Evolutionary conservation across 2,113 vertebrate species (phyloP).

Genomic region (Pangasianodon hypophthalmus): DNA sequence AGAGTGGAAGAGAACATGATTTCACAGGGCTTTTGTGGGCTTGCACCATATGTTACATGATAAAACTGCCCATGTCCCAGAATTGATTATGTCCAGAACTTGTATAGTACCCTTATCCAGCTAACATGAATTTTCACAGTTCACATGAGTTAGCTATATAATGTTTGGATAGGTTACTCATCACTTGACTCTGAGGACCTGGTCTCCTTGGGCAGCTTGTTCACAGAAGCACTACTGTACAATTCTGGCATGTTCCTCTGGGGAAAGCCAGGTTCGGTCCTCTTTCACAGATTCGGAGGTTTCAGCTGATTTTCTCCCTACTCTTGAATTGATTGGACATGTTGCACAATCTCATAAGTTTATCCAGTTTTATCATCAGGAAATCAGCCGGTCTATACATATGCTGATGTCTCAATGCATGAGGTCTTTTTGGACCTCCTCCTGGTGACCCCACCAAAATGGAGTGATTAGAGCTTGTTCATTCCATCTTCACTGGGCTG

Average conservation of each 20-base stretch:
- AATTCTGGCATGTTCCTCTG: background rate
- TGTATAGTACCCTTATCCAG: background rate
- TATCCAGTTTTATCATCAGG: background rate
- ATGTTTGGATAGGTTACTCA: background rate
- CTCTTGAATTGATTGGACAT: background rate
- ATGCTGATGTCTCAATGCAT: background rate
- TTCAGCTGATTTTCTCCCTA: background rate
- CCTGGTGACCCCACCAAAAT: background rate
- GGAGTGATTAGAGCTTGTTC: background rate
- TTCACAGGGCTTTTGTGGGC: background rate
- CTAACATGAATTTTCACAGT: background rate
- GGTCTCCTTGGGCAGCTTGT: background rate
- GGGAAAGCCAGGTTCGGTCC: background rate
- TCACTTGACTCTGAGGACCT: background rate
- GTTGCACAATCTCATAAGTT: background rate
- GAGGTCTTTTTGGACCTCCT: background rate
- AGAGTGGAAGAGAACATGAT: background rate
- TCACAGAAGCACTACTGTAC: background rate
- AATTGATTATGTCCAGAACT: background rate
- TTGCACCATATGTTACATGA: background rate
- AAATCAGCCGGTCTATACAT: background rate
- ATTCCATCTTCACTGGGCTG: background rate
- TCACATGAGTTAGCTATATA: background rate
- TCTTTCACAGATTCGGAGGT: background rate
- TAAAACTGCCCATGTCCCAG: background rate